Percentiles rank a stretch among this genome's conserved stretches.
Evolutionary conservation across 2,113 vertebrate species (phyloP).

Genomic region (Hoplias malabaricus): DNA sequence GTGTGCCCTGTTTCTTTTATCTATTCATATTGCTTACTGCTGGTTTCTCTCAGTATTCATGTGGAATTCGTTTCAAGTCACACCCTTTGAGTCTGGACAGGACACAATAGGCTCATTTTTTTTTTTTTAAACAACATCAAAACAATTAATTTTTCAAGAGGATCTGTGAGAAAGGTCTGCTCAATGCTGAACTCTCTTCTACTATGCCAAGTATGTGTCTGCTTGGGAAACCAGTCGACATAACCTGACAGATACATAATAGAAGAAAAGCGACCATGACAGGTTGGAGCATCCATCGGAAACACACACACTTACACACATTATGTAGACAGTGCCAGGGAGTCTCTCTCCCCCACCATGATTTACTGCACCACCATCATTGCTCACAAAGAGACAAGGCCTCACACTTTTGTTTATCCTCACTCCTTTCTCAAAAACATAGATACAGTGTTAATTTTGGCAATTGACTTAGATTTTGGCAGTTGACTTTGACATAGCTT

Average conservation of each 20-base stretch:
- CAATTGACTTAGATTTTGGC: too few species aligned
- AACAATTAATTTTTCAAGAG: neutral
- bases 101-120: neutral
- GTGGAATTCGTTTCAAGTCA: neutral
- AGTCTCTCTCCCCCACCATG: neutral
- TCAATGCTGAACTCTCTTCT: neutral
- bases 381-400: neutral
- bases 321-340: neutral
- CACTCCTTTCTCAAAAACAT: neutral
- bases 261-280: neutral
- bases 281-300: neutral
- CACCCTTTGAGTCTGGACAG: neutral
- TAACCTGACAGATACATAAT: neutral
- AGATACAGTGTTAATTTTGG: too few species aligned
- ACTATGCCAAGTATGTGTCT: neutral
- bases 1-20: neutral
- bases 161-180: neutral
- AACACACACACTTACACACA: neutral
- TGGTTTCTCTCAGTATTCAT: neutral
- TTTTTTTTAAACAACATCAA: too few species aligned
- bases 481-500: too few species aligned
- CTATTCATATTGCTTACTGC: constrained; percentile 6
- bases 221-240: neutral
- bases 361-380: neutral
- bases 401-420: neutral